A percentile compares a stretch with the other conserved stretches of the same genome.
Evolutionary conservation across 2,113 vertebrate genomes (phyloP).

Genomic region (Lasiurus cinereus): DNA sequence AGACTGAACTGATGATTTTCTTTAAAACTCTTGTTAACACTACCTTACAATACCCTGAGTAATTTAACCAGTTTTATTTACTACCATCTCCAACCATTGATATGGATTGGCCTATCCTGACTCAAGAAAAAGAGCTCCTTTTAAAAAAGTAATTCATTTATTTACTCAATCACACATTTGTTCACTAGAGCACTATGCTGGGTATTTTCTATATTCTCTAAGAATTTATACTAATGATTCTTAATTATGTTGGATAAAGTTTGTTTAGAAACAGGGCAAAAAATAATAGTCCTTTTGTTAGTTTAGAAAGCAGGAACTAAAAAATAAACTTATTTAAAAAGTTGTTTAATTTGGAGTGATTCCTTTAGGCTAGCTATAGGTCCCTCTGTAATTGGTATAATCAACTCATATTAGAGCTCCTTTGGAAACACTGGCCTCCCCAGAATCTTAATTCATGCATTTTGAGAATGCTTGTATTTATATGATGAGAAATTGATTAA

Average conservation of each 20-base stretch:
- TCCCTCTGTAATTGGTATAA: background rate
- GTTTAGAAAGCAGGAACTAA: conserved; percentile 37
- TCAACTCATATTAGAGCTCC: background rate
- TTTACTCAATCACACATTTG: background rate
- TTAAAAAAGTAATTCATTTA: background rate
- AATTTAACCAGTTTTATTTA: background rate
- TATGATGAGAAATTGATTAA: background rate
- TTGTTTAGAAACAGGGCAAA: background rate
- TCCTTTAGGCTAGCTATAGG: background rate
- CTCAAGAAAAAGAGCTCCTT: conserved; percentile 25
- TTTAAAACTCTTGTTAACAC: background rate
- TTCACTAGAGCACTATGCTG: background rate
- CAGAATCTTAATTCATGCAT: background rate
- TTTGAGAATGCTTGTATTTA: background rate
- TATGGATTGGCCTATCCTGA: background rate
- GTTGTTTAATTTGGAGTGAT: background rate
- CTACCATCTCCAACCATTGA: background rate
- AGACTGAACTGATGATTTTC: background rate
- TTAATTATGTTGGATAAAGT: conserved; percentile 53
- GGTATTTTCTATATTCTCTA: background rate
- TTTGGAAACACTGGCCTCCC: background rate
- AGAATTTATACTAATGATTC: background rate
- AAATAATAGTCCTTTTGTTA: background rate
- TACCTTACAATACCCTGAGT: background rate
- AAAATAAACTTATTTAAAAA: background rate